Evolutionary conservation across 2,113 vertebrate genomes (phyloP), one percentile per base, ranked within the genome.

Genomic region (Chionomys nivalis): DNA sequence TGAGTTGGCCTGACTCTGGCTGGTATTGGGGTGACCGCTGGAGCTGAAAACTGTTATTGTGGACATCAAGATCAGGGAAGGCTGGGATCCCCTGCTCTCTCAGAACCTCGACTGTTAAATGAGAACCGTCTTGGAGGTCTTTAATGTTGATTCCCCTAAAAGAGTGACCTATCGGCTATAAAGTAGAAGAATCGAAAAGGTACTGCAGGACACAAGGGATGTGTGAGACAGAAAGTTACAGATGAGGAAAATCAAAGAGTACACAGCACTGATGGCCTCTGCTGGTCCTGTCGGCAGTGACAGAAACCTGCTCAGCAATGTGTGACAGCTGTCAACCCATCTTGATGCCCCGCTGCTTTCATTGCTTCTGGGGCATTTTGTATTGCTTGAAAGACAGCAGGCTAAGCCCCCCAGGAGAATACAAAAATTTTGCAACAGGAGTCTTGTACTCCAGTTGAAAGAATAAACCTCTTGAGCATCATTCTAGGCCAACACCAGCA

Each of bases 331-430:
- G 0, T 65, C 24, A 17, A 17, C 75, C 87, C 49, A 0, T 49
- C 63, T 90, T 78, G 55, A 36, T 90, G 49, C 61, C 81, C 90
- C 16, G 7, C 49, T 75, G 81, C n/a, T 83, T 73, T 96, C 39
- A 24, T 87, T 78, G 28, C 42, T 79, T 66, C 70, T 12, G 39
- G 70, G 13, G 24, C 13, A 73, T 83, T 61, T 52, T 78, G 89
- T 47, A 42, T 9, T 94, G 44, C 87, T 42, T 39, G 0, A 11
- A 83, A 31, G 21, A 75, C 12, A 82, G 28, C 52, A 12, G 66
- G 39, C 13, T n/a, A 44, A 81, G 49, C 36, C 14, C 76, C 76
- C 28, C 0, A 33, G 6, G 7, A 76, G 36, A 92, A 91, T 39
- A 55, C 13, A 86, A 16, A 82, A n/a, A 76, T 23, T 47, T 77